phyloP scores from a whole-genome alignment of 2,797 vertebrate species.

The Scolopax rusticola region DNA sequence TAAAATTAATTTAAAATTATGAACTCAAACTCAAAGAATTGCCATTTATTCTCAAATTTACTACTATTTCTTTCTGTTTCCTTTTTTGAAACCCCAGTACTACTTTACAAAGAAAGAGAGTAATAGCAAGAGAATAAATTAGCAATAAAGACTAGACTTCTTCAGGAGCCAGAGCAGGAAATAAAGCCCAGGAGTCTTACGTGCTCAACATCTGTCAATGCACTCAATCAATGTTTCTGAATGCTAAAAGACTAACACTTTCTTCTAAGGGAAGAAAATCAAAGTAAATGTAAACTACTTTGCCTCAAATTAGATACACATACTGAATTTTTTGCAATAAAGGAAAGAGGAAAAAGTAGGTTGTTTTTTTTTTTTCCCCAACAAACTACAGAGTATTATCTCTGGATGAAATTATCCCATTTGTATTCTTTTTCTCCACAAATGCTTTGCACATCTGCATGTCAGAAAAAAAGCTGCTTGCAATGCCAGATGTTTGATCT shows the following conservation, averaged over 20 bases:
- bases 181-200: not conserved
- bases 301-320: not conserved
- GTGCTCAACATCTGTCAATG: not conserved
- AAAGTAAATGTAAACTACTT: not conserved
- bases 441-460: not conserved
- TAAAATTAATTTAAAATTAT: not conserved
- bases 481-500: not conserved
- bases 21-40: not conserved
- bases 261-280: not conserved
- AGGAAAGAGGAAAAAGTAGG: not conserved
- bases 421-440: not conserved
- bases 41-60: not conserved
- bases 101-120: not conserved
- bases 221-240: not conserved
- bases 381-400: not conserved
- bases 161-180: not conserved
- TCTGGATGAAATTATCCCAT: not conserved
- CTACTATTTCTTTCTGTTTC: not conserved
- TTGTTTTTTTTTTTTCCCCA: rapidly evolving
- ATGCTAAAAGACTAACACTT: not conserved
- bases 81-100: not conserved
- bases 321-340: not conserved
- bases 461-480: not conserved
- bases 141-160: not conserved
- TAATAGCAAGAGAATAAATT: not conserved